A percentile compares a stretch with the other conserved stretches of the same genome.
phyloP scores from a whole-genome alignment of 2,113 vertebrate genomes.

The Lipophrys pholis region DNA sequence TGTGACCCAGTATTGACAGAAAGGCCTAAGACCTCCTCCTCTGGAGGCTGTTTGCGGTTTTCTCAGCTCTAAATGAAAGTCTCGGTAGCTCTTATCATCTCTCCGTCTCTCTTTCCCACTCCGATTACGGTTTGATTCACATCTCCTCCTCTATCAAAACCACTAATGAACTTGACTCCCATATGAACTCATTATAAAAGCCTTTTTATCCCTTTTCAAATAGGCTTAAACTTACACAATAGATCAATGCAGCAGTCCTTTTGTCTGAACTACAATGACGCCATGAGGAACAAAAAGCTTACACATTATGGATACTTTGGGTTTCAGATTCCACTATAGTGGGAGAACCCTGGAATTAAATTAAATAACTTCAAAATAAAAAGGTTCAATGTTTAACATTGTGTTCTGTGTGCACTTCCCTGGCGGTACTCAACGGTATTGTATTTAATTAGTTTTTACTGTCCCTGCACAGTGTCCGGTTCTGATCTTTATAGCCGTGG shows the following conservation, averaged over 20 bases:
- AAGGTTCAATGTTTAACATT: slow-evolving; percentile 21
- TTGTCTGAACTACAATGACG: slow-evolving; percentile 41
- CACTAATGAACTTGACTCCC: slow-evolving; percentile 61
- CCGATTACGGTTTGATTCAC: slow-evolving; percentile 50
- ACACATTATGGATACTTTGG: slow-evolving; percentile 29
- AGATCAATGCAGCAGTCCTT: slow-evolving; percentile 39
- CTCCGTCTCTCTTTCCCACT: slow-evolving; percentile 5
- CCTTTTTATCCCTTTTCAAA: slow-evolving; percentile 57
- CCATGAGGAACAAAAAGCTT: slow-evolving; percentile 28
- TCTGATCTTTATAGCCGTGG: slow-evolving; percentile 42
- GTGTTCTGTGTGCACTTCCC: slow-evolving; percentile 21
- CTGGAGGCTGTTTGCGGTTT: slow-evolving; percentile 40
- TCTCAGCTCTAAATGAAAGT: slow-evolving; percentile 36
- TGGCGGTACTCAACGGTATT: slow-evolving; percentile 21
- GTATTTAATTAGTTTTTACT: slow-evolving; percentile 64
- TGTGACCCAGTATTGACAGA: slow-evolving; percentile 29
- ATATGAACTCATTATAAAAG: slow-evolving; percentile 52
- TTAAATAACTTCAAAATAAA: slow-evolving; percentile 33
- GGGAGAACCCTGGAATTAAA: slow-evolving; percentile 37
- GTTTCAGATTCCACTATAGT: slow-evolving; percentile 44
- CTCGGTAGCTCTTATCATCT: slow-evolving; percentile 29
- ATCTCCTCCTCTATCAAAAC: slow-evolving; percentile 46
- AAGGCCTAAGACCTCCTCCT: slow-evolving; percentile 31
- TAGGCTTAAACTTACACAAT: slow-evolving; percentile 51
- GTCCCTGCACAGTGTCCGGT: slow-evolving; percentile 48